Evolutionary conservation across 1,140 invertebrate species (phyloP).

Genomic region (Cecropterus lyciades): DNA sequence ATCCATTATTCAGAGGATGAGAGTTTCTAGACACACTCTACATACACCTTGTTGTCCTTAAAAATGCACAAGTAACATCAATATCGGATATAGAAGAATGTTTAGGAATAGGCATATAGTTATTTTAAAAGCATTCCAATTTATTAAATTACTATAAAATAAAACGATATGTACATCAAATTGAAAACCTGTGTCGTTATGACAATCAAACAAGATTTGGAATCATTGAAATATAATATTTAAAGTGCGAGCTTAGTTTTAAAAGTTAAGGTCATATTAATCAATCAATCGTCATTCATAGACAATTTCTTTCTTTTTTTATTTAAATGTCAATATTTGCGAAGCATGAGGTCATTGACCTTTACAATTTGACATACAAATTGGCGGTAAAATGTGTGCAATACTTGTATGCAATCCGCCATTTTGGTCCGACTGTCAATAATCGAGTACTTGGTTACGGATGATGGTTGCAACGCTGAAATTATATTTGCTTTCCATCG

Average conservation of each 20-base stretch:
- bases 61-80: no score
- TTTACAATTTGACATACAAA: no score
- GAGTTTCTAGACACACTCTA: no score
- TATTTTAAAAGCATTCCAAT: no score
- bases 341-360: conserved; percentile 20
- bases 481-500: conserved; percentile 21
- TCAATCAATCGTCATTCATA: conserved; percentile 12
- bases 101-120: no score
- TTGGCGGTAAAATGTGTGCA: conserved; percentile 22
- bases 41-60: no score
- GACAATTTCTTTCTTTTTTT: conserved; percentile 29
- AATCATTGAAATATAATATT: not conserved
- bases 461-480: conserved; percentile 4
- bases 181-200: not conserved
- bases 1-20: no score
- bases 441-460: conserved; percentile 22
- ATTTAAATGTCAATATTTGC: conserved; percentile 22
- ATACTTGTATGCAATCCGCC: conserved; percentile 21
- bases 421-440: conserved; percentile 26
- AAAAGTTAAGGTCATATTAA: conserved; percentile 16
- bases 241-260: not conserved
- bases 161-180: not conserved
- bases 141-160: no score
- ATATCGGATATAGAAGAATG: no score
- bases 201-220: not conserved